phyloP scores from a whole-genome alignment of 2,888 invertebrate species.

The Lochmaea crataegi region DNA sequence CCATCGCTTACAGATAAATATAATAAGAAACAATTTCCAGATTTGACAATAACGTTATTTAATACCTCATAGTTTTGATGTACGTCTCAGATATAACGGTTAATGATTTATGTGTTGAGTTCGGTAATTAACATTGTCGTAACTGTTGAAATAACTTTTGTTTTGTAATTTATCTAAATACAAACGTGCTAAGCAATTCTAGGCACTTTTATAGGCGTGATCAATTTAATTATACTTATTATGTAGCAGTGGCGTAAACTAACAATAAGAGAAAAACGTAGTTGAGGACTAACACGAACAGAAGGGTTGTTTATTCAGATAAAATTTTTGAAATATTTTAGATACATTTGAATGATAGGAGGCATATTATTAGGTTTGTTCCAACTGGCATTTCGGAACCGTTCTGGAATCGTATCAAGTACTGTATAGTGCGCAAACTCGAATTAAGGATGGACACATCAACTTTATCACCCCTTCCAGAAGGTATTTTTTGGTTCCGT shows the following conservation, averaged over 20 bases:
- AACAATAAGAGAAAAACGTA: neutral
- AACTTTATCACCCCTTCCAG: no score
- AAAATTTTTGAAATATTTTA: neutral
- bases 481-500: no score
- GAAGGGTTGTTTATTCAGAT: neutral
- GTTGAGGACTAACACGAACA: no score
- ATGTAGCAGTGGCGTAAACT: neutral
- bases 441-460: no score
- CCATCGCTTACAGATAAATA: no score
- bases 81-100: neutral
- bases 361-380: no score
- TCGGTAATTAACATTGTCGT: slow-evolving; percentile 10
- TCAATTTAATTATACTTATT: slow-evolving; percentile 23
- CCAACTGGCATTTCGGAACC: no score
- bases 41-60: neutral
- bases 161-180: slow-evolving; percentile 10
- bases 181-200: slow-evolving; percentile 16
- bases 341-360: neutral
- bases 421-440: no score
- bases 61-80: neutral
- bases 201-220: slow-evolving; percentile 28
- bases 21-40: neutral
- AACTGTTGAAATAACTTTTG: slow-evolving; percentile 2
- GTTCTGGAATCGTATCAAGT: no score
- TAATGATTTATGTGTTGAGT: neutral